Base-by-base conservation (phyloP, 2,797 vertebrate species). In the Cossypha heuglini region DNA sequence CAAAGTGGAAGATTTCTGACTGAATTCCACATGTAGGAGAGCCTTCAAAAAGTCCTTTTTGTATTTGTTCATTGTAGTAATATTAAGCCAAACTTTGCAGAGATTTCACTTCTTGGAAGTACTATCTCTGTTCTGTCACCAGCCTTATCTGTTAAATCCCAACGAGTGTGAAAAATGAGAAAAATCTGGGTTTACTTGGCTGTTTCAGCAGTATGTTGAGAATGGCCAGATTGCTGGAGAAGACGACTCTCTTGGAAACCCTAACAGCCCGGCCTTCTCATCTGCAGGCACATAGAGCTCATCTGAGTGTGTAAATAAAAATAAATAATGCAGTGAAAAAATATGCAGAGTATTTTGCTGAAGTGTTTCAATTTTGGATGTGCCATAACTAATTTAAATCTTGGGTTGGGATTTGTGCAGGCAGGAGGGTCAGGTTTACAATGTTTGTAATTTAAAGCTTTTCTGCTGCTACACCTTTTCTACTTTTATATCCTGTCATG, bases 241-340 rank as follows among this genome's bases (percentile, higher is more conserved):
- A 85, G 85, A 91, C 0, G 51, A 75, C 81, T 92, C 91, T 84
- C 79, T 83, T 80, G 62, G 93, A 96, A 94, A 48, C 82, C 69
- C 83, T 87, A 80, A 81, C 81, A 94, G 82, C 93, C 72, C 51
- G 0, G 66, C 89, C 85, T 90, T 71, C 94, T 95, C 92, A 90
- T 86, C 94, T 93, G 82, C 69, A 93, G 76, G 76, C 80, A 81
- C 51, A 75, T 11, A 51, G 18, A 96, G 69, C 91, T 95, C 79
- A 74, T 80, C 82, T 80, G 83, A 79, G 95, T 78, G 86, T 76
- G 83, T 86, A 95, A 96, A 94, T 96, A 91, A 83, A 94, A 96
- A 91, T 95, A 96, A 96, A 93, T 95, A 96, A 95, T 95, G 86
- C 94, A 96, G 90, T 92, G 95, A 93, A 94, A 96, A 94, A 90